These are phyloP conservation scores for Synergus umbraculus DNA, from an alignment of 2,888 invertebrate genomes.

Conservation along the genomic window DNA sequence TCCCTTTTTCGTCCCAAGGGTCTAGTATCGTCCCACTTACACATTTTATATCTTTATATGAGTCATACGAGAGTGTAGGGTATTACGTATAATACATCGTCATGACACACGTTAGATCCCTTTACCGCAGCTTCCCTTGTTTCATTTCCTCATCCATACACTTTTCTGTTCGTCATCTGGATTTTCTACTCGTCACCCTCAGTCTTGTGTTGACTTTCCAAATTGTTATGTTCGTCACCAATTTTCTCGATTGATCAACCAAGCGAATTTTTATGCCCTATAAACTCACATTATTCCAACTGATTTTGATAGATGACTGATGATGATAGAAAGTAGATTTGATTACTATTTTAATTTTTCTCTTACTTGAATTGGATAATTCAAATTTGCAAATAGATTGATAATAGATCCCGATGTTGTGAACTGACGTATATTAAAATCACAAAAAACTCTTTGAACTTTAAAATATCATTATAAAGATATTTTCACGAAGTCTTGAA, in stretches of 20 bases:
- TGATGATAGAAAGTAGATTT: neutral
- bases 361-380: neutral
- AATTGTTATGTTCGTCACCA: neutral
- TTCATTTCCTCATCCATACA: constrained; percentile 34
- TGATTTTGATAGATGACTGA: neutral
- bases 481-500: neutral
- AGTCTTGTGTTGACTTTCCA: neutral
- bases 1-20: neutral
- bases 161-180: constrained; percentile 21
- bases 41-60: constrained; percentile 21
- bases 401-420: neutral
- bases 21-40: constrained; percentile 8
- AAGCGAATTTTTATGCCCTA: neutral
- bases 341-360: neutral
- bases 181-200: constrained; percentile 12
- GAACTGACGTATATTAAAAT: neutral
- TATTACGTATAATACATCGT: neutral
- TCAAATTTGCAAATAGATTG: neutral
- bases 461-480: neutral
- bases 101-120: neutral
- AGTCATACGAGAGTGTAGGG: constrained; percentile 18
- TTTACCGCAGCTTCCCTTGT: constrained; percentile 24
- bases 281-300: neutral
- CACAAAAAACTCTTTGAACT: neutral
- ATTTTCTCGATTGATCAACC: neutral